These are phyloP conservation scores for Cervus canadensis DNA, from an alignment of 2,113 vertebrate genomes.

Conservation along the genomic window DNA sequence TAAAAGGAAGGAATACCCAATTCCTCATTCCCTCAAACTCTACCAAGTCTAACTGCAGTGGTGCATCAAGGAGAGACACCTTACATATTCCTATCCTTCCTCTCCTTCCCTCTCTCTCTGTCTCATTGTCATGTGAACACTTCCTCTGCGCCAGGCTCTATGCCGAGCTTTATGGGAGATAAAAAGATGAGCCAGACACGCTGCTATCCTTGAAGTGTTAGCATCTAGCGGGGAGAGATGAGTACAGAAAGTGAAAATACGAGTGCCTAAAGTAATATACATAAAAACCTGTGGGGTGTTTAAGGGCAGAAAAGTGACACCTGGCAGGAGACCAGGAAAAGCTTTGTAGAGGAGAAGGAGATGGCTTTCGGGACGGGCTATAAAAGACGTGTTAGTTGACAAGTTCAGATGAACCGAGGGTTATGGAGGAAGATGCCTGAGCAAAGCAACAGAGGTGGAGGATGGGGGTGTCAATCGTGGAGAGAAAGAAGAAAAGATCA, in stretches of 20 bases:
- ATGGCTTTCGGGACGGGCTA: background rate
- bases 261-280: background rate
- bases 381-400: background rate
- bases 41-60: background rate
- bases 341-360: background rate
- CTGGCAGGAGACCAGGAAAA: background rate
- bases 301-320: background rate
- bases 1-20: background rate
- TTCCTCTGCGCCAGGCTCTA: background rate
- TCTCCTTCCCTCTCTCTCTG: background rate
- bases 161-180: background rate
- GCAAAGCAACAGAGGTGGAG: background rate
- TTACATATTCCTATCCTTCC: background rate
- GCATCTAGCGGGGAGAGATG: background rate
- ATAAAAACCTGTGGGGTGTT: background rate
- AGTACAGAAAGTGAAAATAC: background rate
- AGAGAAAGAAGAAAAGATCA: background rate
- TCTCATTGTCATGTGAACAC: background rate
- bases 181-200: background rate
- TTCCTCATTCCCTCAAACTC: background rate
- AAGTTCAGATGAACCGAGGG: background rate
- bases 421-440: background rate
- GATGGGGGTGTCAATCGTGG: rapidly evolving
- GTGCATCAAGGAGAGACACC: background rate
- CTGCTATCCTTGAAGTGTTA: background rate